These are phyloP conservation scores for Jaculus jaculus DNA, from an alignment of 2,113 vertebrate genomes.

Conservation along the genomic window DNA sequence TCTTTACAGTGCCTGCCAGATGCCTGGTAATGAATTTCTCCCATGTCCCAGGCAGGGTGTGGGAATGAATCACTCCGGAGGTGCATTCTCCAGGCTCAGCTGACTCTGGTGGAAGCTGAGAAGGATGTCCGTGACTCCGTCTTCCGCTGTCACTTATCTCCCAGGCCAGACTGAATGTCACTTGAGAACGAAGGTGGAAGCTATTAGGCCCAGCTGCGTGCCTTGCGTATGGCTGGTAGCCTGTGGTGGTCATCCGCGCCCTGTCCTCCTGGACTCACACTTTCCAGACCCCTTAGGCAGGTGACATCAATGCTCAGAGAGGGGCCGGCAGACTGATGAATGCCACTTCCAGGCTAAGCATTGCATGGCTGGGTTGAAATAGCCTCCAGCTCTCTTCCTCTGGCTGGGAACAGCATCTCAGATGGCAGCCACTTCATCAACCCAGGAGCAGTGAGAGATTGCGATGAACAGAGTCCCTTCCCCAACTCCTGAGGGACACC, in stretches of 20 bases:
- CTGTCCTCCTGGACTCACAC: background rate
- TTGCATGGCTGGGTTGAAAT: background rate
- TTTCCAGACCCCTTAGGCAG: too few species aligned
- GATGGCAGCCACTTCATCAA: fast-evolving
- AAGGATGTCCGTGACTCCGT: background rate
- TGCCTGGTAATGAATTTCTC: conserved; percentile 52
- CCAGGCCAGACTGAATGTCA: background rate
- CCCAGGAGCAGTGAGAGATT: background rate
- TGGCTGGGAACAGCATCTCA: background rate
- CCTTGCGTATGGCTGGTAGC: background rate
- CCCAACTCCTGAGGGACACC: background rate
- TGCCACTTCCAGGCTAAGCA: background rate
- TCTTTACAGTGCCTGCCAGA: conserved; percentile 42
- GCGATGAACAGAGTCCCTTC: background rate
- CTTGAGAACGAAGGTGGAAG: background rate
- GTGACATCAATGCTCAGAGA: background rate
- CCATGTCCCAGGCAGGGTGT: background rate
- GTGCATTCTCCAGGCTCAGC: background rate
- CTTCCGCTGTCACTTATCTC: background rate
- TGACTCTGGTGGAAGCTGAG: background rate
- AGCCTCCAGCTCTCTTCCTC: background rate
- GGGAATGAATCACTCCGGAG: conserved; percentile 31
- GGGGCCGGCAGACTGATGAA: background rate
- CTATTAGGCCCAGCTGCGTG: background rate
- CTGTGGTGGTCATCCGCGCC: background rate